These are phyloP conservation scores for Pollachius pollachius DNA, from an alignment of 2,113 vertebrate species.

Conservation along the genomic window DNA sequence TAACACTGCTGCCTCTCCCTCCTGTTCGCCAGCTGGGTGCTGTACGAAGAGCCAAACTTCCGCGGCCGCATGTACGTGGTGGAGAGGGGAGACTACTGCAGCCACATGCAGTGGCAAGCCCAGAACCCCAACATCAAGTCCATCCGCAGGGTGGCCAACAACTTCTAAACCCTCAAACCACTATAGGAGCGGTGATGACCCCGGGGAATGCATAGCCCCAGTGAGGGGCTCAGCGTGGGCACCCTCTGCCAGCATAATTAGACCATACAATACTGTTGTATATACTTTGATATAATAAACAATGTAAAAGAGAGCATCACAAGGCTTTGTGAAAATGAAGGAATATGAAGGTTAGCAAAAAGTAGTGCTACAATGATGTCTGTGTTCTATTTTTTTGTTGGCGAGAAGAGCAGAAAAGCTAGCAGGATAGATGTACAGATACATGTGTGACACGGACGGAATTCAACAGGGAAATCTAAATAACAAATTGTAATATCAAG, in stretches of 20 bases:
- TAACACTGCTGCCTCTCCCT: constrained; percentile 8
- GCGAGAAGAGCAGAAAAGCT: too few species aligned
- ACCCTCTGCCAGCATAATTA: constrained; percentile 10
- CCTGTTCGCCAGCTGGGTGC: constrained; percentile 81
- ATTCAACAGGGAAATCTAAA: too few species aligned
- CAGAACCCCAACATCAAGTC: constrained; percentile 86
- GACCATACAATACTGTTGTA: not conserved
- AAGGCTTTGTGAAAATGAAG: not conserved
- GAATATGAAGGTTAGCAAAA: too few species aligned
- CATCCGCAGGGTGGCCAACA: constrained; percentile 86
- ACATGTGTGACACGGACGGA: too few species aligned
- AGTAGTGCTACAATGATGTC: too few species aligned
- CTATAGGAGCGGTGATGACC: too few species aligned
- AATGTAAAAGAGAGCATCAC: constrained; percentile 5
- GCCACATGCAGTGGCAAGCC: constrained; percentile 82
- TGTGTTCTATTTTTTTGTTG: too few species aligned
- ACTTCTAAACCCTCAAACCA: constrained; percentile 74
- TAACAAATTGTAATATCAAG: too few species aligned
- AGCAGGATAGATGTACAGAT: too few species aligned
- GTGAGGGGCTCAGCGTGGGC: not conserved
- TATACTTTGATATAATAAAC: constrained; percentile 11
- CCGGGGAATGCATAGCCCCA: too few species aligned
- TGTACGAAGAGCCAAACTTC: constrained; percentile 93
- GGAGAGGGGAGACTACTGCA: constrained; percentile 85
- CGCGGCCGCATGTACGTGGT: constrained; percentile 88